Evolutionary conservation across 1,140 invertebrate species (phyloP), one percentile per base, ranked within the genome.

Genomic region (Meloidogyne hapla): DNA sequence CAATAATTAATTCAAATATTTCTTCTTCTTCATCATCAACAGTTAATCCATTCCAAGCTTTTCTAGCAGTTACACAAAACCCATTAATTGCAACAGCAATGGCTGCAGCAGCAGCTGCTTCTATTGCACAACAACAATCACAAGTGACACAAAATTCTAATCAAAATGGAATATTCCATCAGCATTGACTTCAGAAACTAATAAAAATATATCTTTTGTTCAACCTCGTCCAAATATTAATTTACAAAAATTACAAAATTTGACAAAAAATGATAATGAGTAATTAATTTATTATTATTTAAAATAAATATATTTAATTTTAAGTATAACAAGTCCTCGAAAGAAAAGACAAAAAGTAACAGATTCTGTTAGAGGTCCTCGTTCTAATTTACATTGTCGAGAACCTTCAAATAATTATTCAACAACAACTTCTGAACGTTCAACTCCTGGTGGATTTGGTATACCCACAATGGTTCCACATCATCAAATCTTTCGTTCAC

Each of bases 281-380:
- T 66, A 74, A 33, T 33, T 33, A 73, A 80, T 75, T n/a, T 28
- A 69, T 67, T 15, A 28, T 74, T n/a, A 63, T 63, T 26, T 80
- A 69, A 65, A 80, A 6, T 45, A 45, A 38, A 45, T 56, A n/a
- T 56, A n/a, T 75, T 56, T 61, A 23, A 65, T 75, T 79, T 82
- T 63, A 70, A 69, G 82, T n/a, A n/a, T n/a, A n/a, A n/a, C n/a
- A 28, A 69, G 79, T 26, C 79, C 76, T 21, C 68, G 81, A 69
- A 80, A 82, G 69, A 85, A 85, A 74, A 82, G 84, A n/a, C 75
- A 83, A 18, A 87, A 87, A 75, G 79, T 85, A 40, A 87, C 85
- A 13, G 84, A 85, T 64, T 75, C 74, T 25, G 77, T 84, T 21
- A 83, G 84, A 40, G 83, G 85, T 10, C 80, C 79, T 25, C 83